Evolutionary conservation across 1,140 invertebrate genomes (phyloP), one percentile per base, ranked within the genome.

Genomic region (Hestina assimilis): DNA sequence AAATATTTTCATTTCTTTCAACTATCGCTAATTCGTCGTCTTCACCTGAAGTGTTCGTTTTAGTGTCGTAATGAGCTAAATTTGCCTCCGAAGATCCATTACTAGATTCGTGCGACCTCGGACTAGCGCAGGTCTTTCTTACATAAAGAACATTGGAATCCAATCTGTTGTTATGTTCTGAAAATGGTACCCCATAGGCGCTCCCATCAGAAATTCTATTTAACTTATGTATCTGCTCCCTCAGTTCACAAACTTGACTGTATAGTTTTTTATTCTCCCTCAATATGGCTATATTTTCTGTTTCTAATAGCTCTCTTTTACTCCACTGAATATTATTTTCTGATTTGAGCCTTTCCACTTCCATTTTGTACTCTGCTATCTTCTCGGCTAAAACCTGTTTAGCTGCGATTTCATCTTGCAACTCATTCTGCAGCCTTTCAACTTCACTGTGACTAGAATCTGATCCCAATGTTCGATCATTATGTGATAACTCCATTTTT

Each of bases 281-380:
- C 71, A 98, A 94, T 43, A 98, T 85, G 0, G 92, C 92, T 59
- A 96, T 89, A 79, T 97, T 97, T 66, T 98, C 96, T 0, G 95
- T 96, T 86, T 98, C 96, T 19, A 98, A 75, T 8, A 95, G 90
- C 83, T 98, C 96, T 5, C 96, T 89, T 80, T 96, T 96, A 6
- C 95, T 96, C 96, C 96, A 98, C 77, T 98, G 96, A 3, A 94
- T 91, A 1, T 96, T 96, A 90, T 98, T 98, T 89, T 98, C 96
- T 1, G 93, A 93, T 89, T 98, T 97, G 4, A 98, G 87, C 64
- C 93, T 93, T 64, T 95, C 94, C 63, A 95, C 91, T 87, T 96
- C 95, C 75, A 94, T 95, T 70, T 94, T 93, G 3, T 95, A 83
- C 68, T 94, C 93, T n/a, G 94, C 93, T 67, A 96, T 95, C 54